Evolutionary conservation across 2,113 vertebrate species (phyloP).

Genomic region (Chlamydotis undulata): DNA sequence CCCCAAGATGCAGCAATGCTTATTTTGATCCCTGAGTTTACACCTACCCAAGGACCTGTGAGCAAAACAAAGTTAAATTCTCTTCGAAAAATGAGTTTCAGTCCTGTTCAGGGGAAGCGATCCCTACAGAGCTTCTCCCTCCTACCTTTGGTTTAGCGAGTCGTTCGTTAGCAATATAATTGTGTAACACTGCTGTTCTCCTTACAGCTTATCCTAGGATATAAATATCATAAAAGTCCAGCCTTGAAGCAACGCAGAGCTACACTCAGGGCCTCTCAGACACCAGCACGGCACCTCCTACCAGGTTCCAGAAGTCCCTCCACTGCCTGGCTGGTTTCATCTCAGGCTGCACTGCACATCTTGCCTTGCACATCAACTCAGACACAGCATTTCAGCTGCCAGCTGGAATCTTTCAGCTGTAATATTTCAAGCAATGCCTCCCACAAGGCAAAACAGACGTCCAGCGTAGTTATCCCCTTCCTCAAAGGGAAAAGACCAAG

Average conservation of each 20-base stretch:
- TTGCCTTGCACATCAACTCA: neutral
- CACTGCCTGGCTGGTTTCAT: neutral
- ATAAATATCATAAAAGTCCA: neutral
- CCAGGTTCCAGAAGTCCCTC: neutral
- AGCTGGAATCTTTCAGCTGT: neutral
- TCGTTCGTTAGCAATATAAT: fast-evolving
- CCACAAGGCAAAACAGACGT: neutral
- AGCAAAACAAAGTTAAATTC: neutral
- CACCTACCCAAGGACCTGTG: neutral
- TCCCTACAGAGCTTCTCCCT: neutral
- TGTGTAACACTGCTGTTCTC: neutral
- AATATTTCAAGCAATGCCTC: neutral
- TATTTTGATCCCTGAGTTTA: neutral
- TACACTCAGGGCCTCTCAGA: neutral
- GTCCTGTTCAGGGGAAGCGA: fast-evolving
- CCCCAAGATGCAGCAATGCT: neutral
- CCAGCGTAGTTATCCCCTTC: neutral
- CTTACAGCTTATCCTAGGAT: neutral
- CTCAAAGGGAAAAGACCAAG: neutral
- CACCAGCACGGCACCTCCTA: fast-evolving
- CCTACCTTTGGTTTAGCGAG: neutral
- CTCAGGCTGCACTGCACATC: neutral
- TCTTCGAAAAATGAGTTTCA: neutral
- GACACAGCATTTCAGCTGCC: neutral
- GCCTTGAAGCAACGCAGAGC: neutral